A percentile compares a stretch with the other conserved stretches of the same genome.
These are phyloP conservation scores for Melanaphis sacchari DNA, from an alignment of 1,140 invertebrate genomes.

Conservation along the genomic window DNA sequence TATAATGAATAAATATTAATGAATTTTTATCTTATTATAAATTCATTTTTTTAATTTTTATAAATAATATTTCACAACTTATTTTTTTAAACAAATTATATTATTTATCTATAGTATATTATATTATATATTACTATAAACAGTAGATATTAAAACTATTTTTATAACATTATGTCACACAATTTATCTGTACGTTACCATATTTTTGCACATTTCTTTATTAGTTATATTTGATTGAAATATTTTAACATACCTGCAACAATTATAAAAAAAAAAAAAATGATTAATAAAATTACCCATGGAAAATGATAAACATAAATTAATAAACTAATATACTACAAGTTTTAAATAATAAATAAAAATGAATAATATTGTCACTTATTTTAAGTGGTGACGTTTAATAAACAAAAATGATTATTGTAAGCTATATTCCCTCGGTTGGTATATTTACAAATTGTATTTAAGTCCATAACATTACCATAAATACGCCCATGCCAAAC, in stretches of 20 bases:
- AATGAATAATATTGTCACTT: neutral
- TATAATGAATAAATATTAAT: too few species aligned
- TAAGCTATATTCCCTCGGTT: neutral
- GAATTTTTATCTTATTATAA: too few species aligned
- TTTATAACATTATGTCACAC: neutral
- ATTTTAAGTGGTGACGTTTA: neutral
- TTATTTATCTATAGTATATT: neutral
- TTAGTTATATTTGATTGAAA: neutral
- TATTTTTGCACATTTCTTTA: neutral
- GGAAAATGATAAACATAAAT: neutral
- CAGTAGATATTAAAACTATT: neutral
- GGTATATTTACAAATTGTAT: constrained; percentile 23
- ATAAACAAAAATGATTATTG: constrained; percentile 26
- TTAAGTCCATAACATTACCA: constrained; percentile 50
- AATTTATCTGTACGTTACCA: neutral
- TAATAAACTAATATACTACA: neutral
- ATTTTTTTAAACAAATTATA: neutral
- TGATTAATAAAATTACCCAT: neutral
- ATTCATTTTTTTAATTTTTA: too few species aligned
- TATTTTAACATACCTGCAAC: neutral
- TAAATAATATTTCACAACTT: neutral
- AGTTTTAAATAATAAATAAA: neutral
- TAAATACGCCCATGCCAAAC: constrained; percentile 47
- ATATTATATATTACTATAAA: neutral
- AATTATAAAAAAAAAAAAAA: neutral